Conservation (phyloP, 2,888 invertebrate genomes). For the Drosophila pseudotakahashii region DNA sequence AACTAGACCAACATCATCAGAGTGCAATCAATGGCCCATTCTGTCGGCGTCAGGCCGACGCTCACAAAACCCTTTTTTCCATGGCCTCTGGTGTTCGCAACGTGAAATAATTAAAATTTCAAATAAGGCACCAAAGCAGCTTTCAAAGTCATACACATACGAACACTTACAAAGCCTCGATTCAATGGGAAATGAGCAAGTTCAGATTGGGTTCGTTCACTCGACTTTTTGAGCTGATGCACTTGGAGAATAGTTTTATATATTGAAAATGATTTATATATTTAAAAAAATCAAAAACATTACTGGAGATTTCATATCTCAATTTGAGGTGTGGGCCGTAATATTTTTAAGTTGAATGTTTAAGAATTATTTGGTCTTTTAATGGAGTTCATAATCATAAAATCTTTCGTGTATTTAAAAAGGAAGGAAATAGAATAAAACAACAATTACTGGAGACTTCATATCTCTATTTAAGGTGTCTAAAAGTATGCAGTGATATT, state of each 20-base stretch:
- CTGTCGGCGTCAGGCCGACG: conserved; percentile 10
- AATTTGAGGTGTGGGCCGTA: too few relatives aligned
- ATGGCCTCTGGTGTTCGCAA: conserved; percentile 43
- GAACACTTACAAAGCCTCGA: conserved; percentile 36
- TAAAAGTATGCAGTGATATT: too few relatives aligned
- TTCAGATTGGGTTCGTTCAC: conserved; percentile 9
- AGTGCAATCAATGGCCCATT: conserved; percentile 52
- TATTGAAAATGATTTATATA: not conserved
- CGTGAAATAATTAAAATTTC: conserved; percentile 75
- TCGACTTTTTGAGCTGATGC: conserved; percentile 15
- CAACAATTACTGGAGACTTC: too few relatives aligned
- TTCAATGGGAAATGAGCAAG: conserved; percentile 70
- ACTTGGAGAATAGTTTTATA: not conserved
- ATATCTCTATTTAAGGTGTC: too few relatives aligned
- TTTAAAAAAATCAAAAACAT: too few relatives aligned
- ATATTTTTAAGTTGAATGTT: too few relatives aligned
- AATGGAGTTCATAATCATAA: too few relatives aligned
- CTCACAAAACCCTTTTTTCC: conserved; percentile 15
- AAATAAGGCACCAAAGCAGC: conserved; percentile 62
- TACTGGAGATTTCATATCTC: too few relatives aligned
- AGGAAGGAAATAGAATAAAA: too few relatives aligned
- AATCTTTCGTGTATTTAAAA: too few relatives aligned
- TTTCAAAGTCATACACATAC: conserved; percentile 58
- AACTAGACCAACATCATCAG: conserved; percentile 16
- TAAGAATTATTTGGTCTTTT: too few relatives aligned